These are phyloP conservation scores for Cecropterus lyciades DNA, from an alignment of 1,140 invertebrate species.

Conservation along the genomic window DNA sequence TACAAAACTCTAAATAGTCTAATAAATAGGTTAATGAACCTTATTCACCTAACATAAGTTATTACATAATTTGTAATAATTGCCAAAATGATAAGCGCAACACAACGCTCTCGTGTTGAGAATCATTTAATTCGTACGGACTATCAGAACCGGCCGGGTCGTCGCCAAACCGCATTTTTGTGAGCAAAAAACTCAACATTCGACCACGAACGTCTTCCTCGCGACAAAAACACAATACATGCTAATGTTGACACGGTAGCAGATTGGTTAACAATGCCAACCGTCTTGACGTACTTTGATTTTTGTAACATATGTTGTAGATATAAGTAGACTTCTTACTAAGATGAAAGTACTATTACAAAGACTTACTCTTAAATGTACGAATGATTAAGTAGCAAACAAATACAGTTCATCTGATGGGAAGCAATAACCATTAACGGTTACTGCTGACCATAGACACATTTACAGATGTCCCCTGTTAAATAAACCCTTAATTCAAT, in stretches of 20 bases:
- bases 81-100: not conserved
- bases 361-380: too few species aligned
- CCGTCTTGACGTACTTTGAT: not conserved
- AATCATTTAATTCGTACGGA: conserved; percentile 29
- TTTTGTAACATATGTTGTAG: too few species aligned
- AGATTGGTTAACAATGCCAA: conserved; percentile 18
- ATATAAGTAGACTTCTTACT: too few species aligned
- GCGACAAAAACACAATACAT: conserved; percentile 26
- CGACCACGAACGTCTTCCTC: conserved; percentile 23
- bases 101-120: not conserved
- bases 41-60: not conserved
- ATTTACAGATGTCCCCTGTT: too few species aligned
- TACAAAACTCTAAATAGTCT: too few species aligned
- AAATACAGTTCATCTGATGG: too few species aligned
- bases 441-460: too few species aligned
- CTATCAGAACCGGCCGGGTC: conserved; percentile 32
- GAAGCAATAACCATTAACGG: too few species aligned
- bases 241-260: conserved; percentile 42
- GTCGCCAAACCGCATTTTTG: conserved; percentile 50
- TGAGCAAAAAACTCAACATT: conserved; percentile 47
- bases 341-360: too few species aligned
- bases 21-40: too few species aligned
- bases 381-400: too few species aligned
- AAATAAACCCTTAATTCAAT: too few species aligned
- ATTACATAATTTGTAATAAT: conserved; percentile 18